Evolutionary conservation across 2,113 vertebrate genomes (phyloP), one percentile per base, ranked within the genome.

Genomic region (Silurus glanis): DNA sequence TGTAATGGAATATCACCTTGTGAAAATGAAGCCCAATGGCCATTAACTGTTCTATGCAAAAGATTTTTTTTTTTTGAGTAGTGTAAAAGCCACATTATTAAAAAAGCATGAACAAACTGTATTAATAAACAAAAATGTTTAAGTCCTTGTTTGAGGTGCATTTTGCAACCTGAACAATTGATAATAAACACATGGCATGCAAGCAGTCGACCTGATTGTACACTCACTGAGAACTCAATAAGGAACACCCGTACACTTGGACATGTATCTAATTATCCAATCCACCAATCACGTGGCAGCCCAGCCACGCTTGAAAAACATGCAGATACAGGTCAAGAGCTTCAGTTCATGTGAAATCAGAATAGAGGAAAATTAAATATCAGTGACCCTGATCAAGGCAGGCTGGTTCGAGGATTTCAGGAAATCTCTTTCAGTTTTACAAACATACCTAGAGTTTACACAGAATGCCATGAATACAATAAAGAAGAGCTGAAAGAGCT

Each of bases 1-100:
- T 74, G 21, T 53, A 66, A 49, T 85, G 71, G 71, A 25, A 51
- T 51, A 47, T 86, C 51, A 80, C 74, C 45, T 16, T 21, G 47
- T 80, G 19, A 78, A 67, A 49, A 64, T 12, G 62, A 53, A 58
- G 66, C 49, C 17, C 59, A 78, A 2, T 25, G 12, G 17, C 6
- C 16, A 17, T 66, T 64, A 25, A 37, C 28, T n/a, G 2, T 14
- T 72, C 28, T 12, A 23, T 55, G 5, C 25, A 83, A 47, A 74
- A 74, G 8, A 37, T 37, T 28, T 5, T 14, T 74, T 49, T 47
- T 49, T 49, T 19, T 21, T 9, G 8, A 49, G 19, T 21, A 14
- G 25, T 5, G 25, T 25, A 47, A 47, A 49, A 72, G 69, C 14
- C 5, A 72, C 9, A 72, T 19, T 72, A 37, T 72, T 47, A 45